These are phyloP conservation scores for Bombylius major DNA, from an alignment of 2,888 invertebrate genomes.

Conservation along the genomic window DNA sequence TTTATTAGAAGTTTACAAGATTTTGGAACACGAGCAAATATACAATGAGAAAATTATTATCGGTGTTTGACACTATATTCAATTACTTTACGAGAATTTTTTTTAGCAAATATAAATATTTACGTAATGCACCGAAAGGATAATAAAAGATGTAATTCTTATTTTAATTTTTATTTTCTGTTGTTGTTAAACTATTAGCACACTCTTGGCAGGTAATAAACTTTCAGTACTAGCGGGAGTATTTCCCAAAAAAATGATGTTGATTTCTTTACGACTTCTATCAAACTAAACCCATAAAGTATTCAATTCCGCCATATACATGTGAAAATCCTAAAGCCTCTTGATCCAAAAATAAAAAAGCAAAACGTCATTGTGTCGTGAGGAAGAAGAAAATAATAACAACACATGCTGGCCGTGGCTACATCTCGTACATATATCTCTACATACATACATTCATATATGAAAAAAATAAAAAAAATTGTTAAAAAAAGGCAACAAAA, in stretches of 20 bases:
- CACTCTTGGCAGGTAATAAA: not conserved
- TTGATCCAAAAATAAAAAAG: slow-evolving; percentile 31
- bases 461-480: not conserved
- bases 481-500: not conserved
- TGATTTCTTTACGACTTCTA: slow-evolving; percentile 42
- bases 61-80: too few species aligned
- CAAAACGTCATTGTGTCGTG: slow-evolving; percentile 4
- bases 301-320: slow-evolving; percentile 39
- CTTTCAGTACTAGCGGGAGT: slow-evolving; percentile 8
- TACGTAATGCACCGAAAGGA: too few species aligned
- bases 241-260: slow-evolving; percentile 29
- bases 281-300: slow-evolving; percentile 41
- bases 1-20: too few species aligned
- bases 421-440: not conserved
- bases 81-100: too few species aligned
- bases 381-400: slow-evolving; percentile 5
- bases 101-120: too few species aligned
- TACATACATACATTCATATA: not conserved
- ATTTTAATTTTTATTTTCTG: not conserved
- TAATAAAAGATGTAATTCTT: too few species aligned
- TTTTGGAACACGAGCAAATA: too few species aligned
- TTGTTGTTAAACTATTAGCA: not conserved
- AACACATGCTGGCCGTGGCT: slow-evolving; percentile 2
- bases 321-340: slow-evolving; percentile 35
- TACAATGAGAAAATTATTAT: too few species aligned